Evolutionary conservation across 2,888 invertebrate genomes (phyloP), one percentile per base, ranked within the genome.

Genomic region (Lysandra coridon): DNA sequence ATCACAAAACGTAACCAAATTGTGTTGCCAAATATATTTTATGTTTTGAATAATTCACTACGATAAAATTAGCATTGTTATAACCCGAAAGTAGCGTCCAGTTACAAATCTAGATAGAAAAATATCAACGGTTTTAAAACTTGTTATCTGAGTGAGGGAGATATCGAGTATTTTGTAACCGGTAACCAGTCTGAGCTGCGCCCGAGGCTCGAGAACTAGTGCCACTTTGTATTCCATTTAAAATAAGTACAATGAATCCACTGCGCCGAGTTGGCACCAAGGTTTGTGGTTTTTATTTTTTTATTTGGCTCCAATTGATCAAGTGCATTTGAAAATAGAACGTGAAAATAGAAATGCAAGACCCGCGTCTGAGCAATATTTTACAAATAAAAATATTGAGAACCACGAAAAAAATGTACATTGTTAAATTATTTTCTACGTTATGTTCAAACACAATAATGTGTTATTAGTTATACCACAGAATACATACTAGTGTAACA

Each of bases 191-290:
- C 76, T 5, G 76, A 49, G 75, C 17, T 57, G 76, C 49, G 75
- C 23, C 12, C 53, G 75, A 75, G 75, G 14, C 76, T 76, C 76
- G 76, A 33, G 87, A 87, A 85, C 81, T 85, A 88, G 88, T 88
- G 85, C 84, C 83, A 83, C 40, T 84, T 82, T 81, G 85, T 83
- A 84, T 73, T 64, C 89, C 85, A 86, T 84, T 83, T 84, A 86
- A 86, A 87, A 85, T 81, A 84, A 84, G 80, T 83, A 86, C 83
- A 86, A 94, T 94, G 95, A 88, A 91, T 85, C 92, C 94, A 83
- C 85, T 94, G 82, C 92, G 94, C 81, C 94, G 94, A 82, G 86
- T 91, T 87, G 90, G 92, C 88, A 92, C 84, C 83, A 94, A 94
- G 94, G 95, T 95, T 91, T 86, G 90, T 80, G 69, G 14, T 74